phyloP scores from a whole-genome alignment of 1,140 invertebrate species.

The Lasioglossum baleicum region DNA sequence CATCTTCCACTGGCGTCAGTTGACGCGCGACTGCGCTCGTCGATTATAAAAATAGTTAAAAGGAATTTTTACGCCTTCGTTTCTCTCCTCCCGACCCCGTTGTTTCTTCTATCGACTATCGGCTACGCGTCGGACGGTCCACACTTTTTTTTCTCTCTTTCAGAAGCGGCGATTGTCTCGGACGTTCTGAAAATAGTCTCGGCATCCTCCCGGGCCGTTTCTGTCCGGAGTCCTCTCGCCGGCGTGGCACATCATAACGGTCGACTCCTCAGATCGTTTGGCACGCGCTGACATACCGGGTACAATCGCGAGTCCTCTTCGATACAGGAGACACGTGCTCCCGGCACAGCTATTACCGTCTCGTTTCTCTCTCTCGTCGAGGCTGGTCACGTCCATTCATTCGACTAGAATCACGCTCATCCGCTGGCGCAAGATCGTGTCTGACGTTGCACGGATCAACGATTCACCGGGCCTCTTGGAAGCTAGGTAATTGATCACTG shows the following conservation, averaged over 20 bases:
- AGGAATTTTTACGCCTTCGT: neutral
- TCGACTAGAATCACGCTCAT: constrained; percentile 6
- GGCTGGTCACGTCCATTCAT: constrained; percentile 56
- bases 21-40: neutral
- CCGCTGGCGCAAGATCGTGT: neutral
- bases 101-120: neutral
- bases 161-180: constrained; percentile 5
- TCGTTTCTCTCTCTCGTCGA: constrained; percentile 39
- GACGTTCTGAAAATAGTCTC: constrained; percentile 36
- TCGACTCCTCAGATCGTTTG: constrained; percentile 20
- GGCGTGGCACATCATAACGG: constrained; percentile 26
- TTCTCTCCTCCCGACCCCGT: neutral
- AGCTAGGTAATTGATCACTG: neutral
- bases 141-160: constrained; percentile 23
- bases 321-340: constrained; percentile 20
- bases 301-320: constrained; percentile 8
- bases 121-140: neutral
- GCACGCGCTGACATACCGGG: constrained; percentile 11
- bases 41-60: constrained; percentile 1
- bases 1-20: constrained; percentile 24
- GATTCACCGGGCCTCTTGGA: too few relatives aligned
- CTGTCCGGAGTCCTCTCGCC: constrained; percentile 8
- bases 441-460: neutral
- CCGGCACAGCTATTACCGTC: constrained; percentile 42
- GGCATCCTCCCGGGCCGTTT: constrained; percentile 21